Evolutionary conservation across 2,888 invertebrate species (phyloP), one percentile per base, ranked within the genome.

Genomic region (Melitaea athalia): DNA sequence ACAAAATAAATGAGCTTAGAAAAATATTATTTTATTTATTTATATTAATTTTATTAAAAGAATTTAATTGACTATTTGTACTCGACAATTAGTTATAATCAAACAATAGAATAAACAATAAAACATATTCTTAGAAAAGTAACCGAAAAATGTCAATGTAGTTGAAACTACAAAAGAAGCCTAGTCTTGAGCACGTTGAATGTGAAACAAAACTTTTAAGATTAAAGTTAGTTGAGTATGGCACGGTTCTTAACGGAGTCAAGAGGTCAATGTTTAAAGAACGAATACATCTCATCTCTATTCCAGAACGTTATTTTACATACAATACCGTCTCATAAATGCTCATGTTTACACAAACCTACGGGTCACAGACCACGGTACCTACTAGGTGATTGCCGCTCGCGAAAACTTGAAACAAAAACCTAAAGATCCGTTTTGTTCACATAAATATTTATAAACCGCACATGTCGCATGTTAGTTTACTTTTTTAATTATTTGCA

Each of bases 301-400:
- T 76, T 72, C 74, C 71, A 68, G 72, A 77, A 72, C 78, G 71
- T 62, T 74, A 78, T 81, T 88, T 88, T 81, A 80, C 88, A 89
- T 87, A 89, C 88, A 89, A 89, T 88, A 77, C 78, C 75, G 79
- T 77, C 81, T 77, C 81, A 82, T 57, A 81, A 85, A 88, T 89
- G 89, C 86, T 85, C 88, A 91, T 91, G 88, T 86, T 89, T 85
- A 87, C 77, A 75, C 75, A 65, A 78, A 52, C 63, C 59, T 78
- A 81, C 80, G 74, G 75, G 74, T 76, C 75, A 69, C 74, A 76
- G 75, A 33, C 53, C 31, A 31, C 31, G 2, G 12, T 31, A 53
- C 53, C 24, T 76, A 76, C 77, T 80, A 78, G 72, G 70, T 52
- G 43, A 59, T 43, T 49, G 38, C 65, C 67, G 61, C 63, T 70